Conservation (phyloP, 2,888 invertebrate species). For the Fragum sueziense region DNA sequence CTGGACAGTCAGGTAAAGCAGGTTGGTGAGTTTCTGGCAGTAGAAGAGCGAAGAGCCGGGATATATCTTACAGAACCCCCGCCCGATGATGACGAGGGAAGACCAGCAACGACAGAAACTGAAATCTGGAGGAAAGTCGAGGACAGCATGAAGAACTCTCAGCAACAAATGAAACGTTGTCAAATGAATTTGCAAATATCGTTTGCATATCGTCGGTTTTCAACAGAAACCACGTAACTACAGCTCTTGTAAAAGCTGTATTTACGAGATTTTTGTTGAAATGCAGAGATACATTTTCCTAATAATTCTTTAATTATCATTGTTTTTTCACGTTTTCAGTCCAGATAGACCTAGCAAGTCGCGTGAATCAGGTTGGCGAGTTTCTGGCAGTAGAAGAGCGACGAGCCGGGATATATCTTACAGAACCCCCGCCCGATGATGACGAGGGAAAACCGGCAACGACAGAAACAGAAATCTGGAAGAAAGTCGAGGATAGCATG, state of each 20-base stretch:
- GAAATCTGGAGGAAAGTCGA: conserved; percentile 60
- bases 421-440: conserved; percentile 47
- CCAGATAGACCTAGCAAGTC: conserved; percentile 42
- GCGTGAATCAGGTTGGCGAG: conserved; percentile 47
- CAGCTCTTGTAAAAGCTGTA: too few species aligned
- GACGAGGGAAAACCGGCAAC: conserved; percentile 38
- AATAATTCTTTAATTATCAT: not conserved
- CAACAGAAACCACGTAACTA: too few species aligned
- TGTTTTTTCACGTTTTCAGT: conserved; percentile 34
- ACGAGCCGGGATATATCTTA: conserved; percentile 56
- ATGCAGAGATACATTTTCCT: not conserved
- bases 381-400: conserved; percentile 57
- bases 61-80: conserved; percentile 58
- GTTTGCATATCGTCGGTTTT: too few species aligned
- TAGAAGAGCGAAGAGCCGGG: conserved; percentile 57
- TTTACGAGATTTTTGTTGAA: too few species aligned
- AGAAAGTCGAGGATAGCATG: conserved; percentile 55
- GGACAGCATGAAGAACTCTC: conserved; percentile 51
- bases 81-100: conserved; percentile 25
- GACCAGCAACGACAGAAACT: conserved; percentile 42
- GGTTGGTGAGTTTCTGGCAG: conserved; percentile 47
- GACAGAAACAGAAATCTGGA: conserved; percentile 57
- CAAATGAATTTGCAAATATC: conserved; percentile 16
- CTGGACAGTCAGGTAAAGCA: conserved; percentile 48
- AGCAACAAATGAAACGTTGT: conserved; percentile 59